Evolutionary conservation across 2,797 vertebrate species (phyloP).

Genomic region (Phaenicophaeus curvirostris): DNA sequence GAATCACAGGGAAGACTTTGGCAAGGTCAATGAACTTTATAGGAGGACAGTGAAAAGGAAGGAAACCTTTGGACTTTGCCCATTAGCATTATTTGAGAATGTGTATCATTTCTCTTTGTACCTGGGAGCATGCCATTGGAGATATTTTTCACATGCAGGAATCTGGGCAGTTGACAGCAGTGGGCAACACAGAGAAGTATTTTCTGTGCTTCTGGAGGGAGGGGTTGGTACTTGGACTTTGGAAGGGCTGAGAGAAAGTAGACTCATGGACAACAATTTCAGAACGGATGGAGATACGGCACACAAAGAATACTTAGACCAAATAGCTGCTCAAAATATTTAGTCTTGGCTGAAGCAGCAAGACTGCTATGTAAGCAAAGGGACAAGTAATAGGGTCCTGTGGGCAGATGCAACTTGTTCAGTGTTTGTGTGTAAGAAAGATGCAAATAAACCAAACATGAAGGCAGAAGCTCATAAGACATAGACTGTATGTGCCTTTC

Average conservation of each 20-base stretch:
- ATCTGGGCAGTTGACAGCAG: background rate
- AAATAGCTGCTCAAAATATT: background rate
- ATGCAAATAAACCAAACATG: background rate
- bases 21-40: background rate
- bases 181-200: background rate
- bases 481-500: background rate
- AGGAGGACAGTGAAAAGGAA: background rate
- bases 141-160: background rate
- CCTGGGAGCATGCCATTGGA: fast-evolving
- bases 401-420: background rate
- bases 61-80: background rate
- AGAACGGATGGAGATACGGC: background rate
- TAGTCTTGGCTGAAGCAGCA: background rate
- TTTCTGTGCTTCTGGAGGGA: background rate
- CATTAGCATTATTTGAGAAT: background rate
- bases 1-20: background rate
- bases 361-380: background rate
- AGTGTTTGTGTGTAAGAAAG: background rate
- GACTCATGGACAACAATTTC: background rate
- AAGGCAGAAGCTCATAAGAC: background rate
- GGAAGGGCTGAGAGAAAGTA: background rate
- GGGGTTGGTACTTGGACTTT: background rate
- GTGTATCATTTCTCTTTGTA: background rate
- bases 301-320: background rate
- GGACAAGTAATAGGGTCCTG: background rate